Base-by-base conservation (phyloP, 2,888 invertebrate species). In the Acronicta psi region DNA sequence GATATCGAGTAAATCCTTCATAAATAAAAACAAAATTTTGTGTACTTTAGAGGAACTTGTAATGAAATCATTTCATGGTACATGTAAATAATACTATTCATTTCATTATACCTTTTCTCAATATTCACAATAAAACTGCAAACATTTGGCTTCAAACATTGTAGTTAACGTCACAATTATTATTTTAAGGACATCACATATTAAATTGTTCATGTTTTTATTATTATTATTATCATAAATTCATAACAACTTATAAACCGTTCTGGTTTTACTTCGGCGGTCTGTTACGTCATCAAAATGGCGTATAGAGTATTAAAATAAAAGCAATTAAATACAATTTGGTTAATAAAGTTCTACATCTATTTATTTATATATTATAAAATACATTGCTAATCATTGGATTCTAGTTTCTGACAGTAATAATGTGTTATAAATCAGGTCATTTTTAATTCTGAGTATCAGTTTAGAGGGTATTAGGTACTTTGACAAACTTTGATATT, bases 301-400 rank as follows among this genome's bases (percentile, higher is more conserved):
- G 64, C 77, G 76, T 49, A 68, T 38, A 53, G 79, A 75, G 74
- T 79, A 76, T 81, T 73, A 66, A 68, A 75, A 71, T 80, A 70
- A 65, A 75, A 80, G 76, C 74, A 73, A 74, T 77, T 76, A 76
- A 79, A 75, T 82, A 75, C 64, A 81, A 70, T 82, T 82, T 81
- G 77, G 80, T 82, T 79, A 81, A 70, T 79, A 77, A 78, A 60
- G 60, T 73, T 73, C 73, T 82, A 81, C 52, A 68, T 14, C 72
- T 73, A 73, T 79, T 66, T 68, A 69, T 79, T 71, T 69, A 74
- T 78, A 72, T 71, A 65, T 73, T 62, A 66, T 70, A 73, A 34
- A 34, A 34, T 68, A 62, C 43, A 45, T 41, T 46, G 23, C 47
- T 67, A n/a, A 54, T 47, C 44, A 47, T 18, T 68, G 54, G 51